These are phyloP conservation scores for Lysandra bellargus DNA, from an alignment of 2,888 invertebrate genomes.

Conservation along the genomic window DNA sequence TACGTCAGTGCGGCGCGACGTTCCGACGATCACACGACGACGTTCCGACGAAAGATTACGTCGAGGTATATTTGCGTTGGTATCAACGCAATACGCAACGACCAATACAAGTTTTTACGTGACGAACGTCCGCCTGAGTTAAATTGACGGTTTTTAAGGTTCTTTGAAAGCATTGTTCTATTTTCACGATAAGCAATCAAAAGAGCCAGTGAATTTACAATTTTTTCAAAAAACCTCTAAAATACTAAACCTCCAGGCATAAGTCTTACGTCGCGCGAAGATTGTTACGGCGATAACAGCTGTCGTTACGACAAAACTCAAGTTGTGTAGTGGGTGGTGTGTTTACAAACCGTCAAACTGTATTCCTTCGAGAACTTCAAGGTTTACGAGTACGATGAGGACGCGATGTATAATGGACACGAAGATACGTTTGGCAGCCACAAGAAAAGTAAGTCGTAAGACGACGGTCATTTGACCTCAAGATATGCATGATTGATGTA, in stretches of 20 bases:
- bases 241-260: too few relatives aligned
- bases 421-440: slow-evolving; percentile 70
- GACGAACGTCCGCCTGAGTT: too few relatives aligned
- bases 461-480: background rate
- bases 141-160: too few relatives aligned
- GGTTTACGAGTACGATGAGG: slow-evolving; percentile 76
- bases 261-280: background rate
- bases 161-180: too few relatives aligned
- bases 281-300: background rate
- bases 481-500: background rate
- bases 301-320: background rate
- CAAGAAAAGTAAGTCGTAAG: slow-evolving; percentile 61
- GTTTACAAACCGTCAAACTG: slow-evolving; percentile 70
- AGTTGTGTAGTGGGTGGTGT: background rate
- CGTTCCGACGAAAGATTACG: background rate
- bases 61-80: background rate
- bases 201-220: too few relatives aligned
- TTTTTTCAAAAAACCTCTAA: too few relatives aligned
- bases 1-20: slow-evolving; percentile 2
- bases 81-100: background rate
- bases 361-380: slow-evolving; percentile 79
- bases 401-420: slow-evolving; percentile 65
- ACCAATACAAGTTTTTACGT: background rate
- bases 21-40: background rate
- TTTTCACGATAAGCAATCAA: too few relatives aligned